Evolutionary conservation across 1,140 invertebrate species (phyloP).

Genomic region (Hirudo medicinalis): DNA sequence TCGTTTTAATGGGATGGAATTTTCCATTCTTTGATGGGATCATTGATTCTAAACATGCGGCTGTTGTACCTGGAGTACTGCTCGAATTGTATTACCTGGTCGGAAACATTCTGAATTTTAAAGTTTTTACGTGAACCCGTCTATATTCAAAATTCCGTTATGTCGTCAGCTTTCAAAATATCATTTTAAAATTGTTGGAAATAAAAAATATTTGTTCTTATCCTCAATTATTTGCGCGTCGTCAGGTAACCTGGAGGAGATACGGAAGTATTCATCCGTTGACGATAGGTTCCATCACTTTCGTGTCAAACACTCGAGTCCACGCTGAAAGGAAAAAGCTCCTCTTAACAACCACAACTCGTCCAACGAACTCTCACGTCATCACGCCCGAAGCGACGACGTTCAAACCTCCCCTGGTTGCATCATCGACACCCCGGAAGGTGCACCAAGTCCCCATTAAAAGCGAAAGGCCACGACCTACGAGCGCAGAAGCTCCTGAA

Average conservation of each 20-base stretch:
- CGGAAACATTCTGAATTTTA: no score
- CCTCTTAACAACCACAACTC: neutral
- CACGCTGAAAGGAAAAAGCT: constrained; percentile 6
- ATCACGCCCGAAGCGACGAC: neutral
- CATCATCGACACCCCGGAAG: neutral
- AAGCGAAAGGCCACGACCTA: neutral
- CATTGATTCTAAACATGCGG: no score
- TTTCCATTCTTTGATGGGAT: no score
- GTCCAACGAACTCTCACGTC: neutral
- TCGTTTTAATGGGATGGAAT: no score
- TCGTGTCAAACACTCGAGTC: neutral
- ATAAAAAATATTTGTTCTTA: no score
- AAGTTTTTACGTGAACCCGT: no score
- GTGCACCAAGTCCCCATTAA: neutral
- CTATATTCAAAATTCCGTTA: no score
- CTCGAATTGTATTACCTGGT: no score
- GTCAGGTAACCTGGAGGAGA: constrained; percentile 13
- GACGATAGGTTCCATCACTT: constrained; percentile 13
- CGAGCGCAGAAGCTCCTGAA: neutral
- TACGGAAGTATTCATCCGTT: constrained; percentile 14
- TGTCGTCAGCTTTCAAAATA: no score
- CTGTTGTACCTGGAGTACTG: no score
- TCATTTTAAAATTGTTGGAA: no score
- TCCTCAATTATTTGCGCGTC: neutral
- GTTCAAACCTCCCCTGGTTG: neutral